Evolutionary conservation across 2,888 invertebrate genomes (phyloP).

Genomic region (Ariolimax columbianus): DNA sequence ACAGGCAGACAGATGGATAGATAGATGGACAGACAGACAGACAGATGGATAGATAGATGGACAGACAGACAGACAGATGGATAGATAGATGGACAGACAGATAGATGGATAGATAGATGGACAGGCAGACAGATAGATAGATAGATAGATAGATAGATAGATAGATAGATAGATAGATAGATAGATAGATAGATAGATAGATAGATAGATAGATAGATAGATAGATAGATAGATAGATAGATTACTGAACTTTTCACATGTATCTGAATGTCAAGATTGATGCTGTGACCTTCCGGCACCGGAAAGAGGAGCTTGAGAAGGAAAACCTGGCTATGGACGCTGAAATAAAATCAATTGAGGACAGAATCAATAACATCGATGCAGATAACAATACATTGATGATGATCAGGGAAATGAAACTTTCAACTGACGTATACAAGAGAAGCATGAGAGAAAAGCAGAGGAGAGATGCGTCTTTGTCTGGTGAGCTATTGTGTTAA

Average conservation of each 20-base stretch:
- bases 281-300: constrained; percentile 61
- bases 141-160: constrained; percentile 1
- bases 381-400: constrained; percentile 64
- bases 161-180: not conserved
- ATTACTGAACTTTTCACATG: too few relatives aligned
- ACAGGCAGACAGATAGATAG: too few relatives aligned
- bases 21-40: too few relatives aligned
- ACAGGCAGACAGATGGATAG: too few relatives aligned
- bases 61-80: too few relatives aligned
- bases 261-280: constrained; percentile 50
- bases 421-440: constrained; percentile 68
- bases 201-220: not conserved
- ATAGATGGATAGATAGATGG: too few relatives aligned
- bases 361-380: constrained; percentile 62
- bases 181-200: constrained; percentile 16
- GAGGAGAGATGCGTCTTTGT: constrained; percentile 35
- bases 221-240: not conserved
- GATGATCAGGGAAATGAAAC: constrained; percentile 67
- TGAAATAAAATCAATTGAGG: constrained; percentile 62
- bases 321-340: constrained; percentile 54
- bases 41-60: too few relatives aligned
- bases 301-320: constrained; percentile 60
- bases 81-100: too few relatives aligned
- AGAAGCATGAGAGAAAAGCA: constrained; percentile 61
- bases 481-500: not conserved